Evolutionary conservation across 2,113 vertebrate genomes (phyloP).

Genomic region (Odocoileus virginianus): DNA sequence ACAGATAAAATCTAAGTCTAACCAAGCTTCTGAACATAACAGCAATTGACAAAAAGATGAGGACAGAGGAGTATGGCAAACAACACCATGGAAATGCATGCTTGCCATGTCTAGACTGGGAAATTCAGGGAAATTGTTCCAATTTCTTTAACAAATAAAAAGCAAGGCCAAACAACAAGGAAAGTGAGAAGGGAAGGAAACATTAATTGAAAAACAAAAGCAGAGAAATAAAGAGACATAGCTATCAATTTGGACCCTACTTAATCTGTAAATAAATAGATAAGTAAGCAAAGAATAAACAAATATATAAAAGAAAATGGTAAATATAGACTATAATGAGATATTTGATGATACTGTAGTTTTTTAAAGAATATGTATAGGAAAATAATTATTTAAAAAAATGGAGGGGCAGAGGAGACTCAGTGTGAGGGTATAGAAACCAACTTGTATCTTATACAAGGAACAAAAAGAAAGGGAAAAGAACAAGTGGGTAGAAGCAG

Average conservation of each 20-base stretch:
- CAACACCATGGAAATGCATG: background rate
- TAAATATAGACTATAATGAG: background rate
- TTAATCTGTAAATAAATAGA: background rate
- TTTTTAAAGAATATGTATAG: background rate
- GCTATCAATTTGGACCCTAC: background rate
- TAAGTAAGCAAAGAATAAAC: background rate
- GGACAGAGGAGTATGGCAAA: background rate
- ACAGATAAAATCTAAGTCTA: background rate
- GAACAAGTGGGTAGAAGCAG: background rate
- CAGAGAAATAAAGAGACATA: background rate
- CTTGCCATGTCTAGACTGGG: background rate
- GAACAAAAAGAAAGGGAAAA: background rate
- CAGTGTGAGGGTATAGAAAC: background rate
- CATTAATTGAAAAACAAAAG: background rate
- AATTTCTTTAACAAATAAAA: background rate
- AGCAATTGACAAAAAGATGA: background rate
- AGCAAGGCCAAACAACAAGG: background rate
- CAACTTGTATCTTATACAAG: background rate
- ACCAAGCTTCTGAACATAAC: background rate
- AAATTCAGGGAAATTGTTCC: background rate
- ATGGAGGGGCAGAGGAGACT: background rate
- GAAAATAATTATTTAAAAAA: background rate
- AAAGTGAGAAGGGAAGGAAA: background rate
- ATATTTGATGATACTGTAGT: background rate
- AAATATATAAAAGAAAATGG: background rate